Evolutionary conservation across 2,888 invertebrate genomes (phyloP).

Genomic region (Xestia xanthographa): DNA sequence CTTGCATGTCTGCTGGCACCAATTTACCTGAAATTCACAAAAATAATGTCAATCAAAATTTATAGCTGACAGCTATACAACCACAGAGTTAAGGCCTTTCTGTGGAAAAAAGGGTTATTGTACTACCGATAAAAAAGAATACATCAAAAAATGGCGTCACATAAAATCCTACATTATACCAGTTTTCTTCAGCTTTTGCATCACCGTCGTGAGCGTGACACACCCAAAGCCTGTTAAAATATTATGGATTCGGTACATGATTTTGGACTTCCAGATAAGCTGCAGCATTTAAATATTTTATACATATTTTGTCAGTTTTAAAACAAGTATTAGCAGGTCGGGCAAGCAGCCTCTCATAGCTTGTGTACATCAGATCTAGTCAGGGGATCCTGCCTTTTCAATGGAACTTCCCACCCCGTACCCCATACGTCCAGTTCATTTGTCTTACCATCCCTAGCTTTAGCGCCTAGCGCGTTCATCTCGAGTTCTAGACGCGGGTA

Average conservation of each 20-base stretch:
- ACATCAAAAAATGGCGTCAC: neutral
- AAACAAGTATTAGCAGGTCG: neutral
- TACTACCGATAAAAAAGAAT: neutral
- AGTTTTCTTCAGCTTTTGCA: no score
- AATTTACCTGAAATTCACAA: conserved; percentile 86
- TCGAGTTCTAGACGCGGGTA: conserved; percentile 98
- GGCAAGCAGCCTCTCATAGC: neutral
- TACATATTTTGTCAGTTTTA: neutral
- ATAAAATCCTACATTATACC: neutral
- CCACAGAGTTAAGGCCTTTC: neutral
- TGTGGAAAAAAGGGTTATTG: neutral
- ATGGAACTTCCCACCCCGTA: neutral
- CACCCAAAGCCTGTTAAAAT: neutral
- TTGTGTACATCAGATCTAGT: neutral
- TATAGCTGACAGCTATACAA: neutral
- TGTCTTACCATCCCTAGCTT: conserved; percentile 94
- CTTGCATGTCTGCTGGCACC: conserved; percentile 99
- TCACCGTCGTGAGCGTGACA: neutral
- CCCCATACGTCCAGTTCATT: neutral
- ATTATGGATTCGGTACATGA: neutral
- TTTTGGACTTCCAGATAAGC: neutral
- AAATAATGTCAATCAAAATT: neutral
- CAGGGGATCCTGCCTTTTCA: neutral
- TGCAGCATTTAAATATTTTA: neutral
- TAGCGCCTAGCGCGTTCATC: conserved; percentile 96